Conservation (phyloP, 2,888 invertebrate genomes). For the Agonum fuliginosum region DNA sequence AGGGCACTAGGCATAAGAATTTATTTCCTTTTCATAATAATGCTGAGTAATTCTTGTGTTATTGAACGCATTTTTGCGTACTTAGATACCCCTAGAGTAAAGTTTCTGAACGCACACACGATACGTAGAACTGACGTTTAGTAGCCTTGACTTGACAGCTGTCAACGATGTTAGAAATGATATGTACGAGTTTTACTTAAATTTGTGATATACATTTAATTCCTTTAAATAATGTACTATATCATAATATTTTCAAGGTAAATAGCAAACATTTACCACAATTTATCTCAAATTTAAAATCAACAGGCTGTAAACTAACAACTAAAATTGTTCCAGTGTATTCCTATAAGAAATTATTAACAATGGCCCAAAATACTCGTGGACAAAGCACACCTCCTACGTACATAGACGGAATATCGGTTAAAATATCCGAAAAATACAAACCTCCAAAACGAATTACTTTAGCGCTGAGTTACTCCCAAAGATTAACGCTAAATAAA, state of each 20-base stretch:
- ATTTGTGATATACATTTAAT: constrained; percentile 44
- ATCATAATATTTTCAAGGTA: constrained; percentile 49
- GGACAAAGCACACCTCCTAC: constrained; percentile 67
- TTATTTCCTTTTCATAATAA: no score
- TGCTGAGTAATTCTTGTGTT: no score
- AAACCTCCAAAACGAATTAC: constrained; percentile 85
- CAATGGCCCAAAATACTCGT: constrained; percentile 52
- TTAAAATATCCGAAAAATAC: constrained; percentile 91
- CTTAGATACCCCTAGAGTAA: no score
- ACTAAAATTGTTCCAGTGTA: constrained; percentile 1
- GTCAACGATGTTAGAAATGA: constrained; percentile 44
- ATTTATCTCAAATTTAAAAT: not conserved
- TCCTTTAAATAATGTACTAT: constrained; percentile 44
- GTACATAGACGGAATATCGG: constrained; percentile 89
- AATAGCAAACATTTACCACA: not conserved
- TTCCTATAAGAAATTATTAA: constrained; percentile 19
- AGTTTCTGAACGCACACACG: no score
- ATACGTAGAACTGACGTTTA: no score
- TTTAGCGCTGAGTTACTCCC: constrained; percentile 76
- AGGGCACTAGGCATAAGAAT: no score
- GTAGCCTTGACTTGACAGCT: constrained; percentile 50
- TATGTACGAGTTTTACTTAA: constrained; percentile 43
- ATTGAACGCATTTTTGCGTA: no score
- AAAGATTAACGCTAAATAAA: constrained; percentile 74
- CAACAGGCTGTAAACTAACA: not conserved